Base-by-base conservation (phyloP, 2,888 invertebrate species). In the Tupiocoris notatus region DNA sequence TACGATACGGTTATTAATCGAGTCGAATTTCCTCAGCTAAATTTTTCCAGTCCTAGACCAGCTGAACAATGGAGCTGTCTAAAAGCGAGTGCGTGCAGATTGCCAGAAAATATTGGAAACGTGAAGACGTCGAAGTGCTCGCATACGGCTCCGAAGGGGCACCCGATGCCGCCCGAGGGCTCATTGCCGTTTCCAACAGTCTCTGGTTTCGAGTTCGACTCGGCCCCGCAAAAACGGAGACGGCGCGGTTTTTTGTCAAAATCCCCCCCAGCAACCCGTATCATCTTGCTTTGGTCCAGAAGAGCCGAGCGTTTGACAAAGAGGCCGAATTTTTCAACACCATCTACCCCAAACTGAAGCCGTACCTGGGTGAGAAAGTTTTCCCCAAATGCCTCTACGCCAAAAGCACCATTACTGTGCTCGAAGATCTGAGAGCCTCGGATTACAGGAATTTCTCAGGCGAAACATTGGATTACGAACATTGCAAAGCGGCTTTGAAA, bases 271-370 rank as follows among this genome's bases (percentile, higher is more conserved):
- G 6, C 56, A 67, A 67, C 22, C 67, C 39, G 67, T 67, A 22
- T 21, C 67, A 67, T 23, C 56, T 67, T 56, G 56, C 54, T 1
- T 56, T 67, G 16, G 67, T 67, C 1, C 54, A 67, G 57, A 54
- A 56, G 7, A 56, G 54, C 0, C 20, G 67, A 2, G 67, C 67
- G 12, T 67, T 67, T 21, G 18, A 67, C 67, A 67, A 67, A 54
- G 67, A 67, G n/a, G 57, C 67, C 6, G 21, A 67, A 54, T 67
- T 67, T 16, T 67, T 67, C 67, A 57, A 57, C n/a, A 67, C 56
- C 1, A 22, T 67, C 1, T 56, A 67, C 22, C 67, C 67, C 1
- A 54, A 22, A 12, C 57, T 67, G 20, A 67, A 67, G 67, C 22
- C 20, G n/a, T 67, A 57, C 67, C 23, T 67, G 21, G 56, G 22